Evolutionary conservation across 2,797 vertebrate species (phyloP), one percentile per base, ranked within the genome.

Genomic region (Neosalanx taihuensis): DNA sequence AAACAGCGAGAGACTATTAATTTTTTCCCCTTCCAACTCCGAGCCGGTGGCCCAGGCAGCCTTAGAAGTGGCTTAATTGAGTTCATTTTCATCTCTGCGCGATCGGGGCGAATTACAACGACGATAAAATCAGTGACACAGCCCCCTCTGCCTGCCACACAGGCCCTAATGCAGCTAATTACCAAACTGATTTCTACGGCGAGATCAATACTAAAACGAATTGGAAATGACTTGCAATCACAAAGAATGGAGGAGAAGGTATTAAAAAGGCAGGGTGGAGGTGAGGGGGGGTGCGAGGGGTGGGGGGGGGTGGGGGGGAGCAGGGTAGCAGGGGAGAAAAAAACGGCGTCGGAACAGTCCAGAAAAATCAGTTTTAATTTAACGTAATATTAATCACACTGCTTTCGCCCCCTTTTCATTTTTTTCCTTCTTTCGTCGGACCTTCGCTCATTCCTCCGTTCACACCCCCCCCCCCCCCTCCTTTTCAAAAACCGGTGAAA

Each of bases 11-110:
- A 94, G 94, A 97, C 95, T 94, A 96, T 96, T 97, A 94, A 93
- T n/a, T 97, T 94, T 96, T 94, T 94, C 94, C 93, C 93, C 91
- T 91, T 92, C 94, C 97, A 97, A 94, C 37, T 95, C 94, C 89
- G 93, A 96, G 94, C 94, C 90, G 89, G 93, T 41, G n/a, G 93
- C 94, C 95, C 94, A 95, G 98, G 96, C 97, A 97, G 94, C 95
- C 95, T 97, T 96, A 95, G 94, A 94, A 92, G 94, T 88, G 91
- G 91, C 96, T 95, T 99, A 99, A 99, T 98, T 98, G 98, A 99
- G 97, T 98, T 99, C 96, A 98, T 99, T 99, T 98, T 99, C 96
- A 99, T 99, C 98, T 98, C 96, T 97, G 94, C 95, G 93, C 96
- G 93, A 98, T 99, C 97, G 95, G 92, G 95, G 93, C 89, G 93